These are phyloP conservation scores for Dryocosmus kuriphilus DNA, from an alignment of 2,888 invertebrate genomes.

Conservation along the genomic window DNA sequence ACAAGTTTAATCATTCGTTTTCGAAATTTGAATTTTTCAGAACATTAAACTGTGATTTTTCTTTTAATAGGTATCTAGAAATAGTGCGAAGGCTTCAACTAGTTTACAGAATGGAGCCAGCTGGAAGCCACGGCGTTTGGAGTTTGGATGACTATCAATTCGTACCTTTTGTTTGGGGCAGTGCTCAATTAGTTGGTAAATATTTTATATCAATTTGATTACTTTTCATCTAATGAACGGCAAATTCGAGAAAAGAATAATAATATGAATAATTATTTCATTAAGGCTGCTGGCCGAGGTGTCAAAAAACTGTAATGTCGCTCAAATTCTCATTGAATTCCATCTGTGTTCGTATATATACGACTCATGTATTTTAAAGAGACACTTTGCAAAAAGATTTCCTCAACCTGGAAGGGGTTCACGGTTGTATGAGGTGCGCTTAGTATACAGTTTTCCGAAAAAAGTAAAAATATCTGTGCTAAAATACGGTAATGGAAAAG, in stretches of 20 bases:
- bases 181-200: conserved; percentile 93
- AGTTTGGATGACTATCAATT: conserved; percentile 99
- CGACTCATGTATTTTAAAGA: too few relatives aligned
- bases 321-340: too few relatives aligned
- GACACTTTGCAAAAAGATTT: too few relatives aligned
- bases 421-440: too few relatives aligned
- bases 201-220: conserved; percentile 29
- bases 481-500: too few relatives aligned
- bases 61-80: conserved; percentile 85
- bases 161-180: conserved; percentile 99
- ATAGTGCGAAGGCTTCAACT: conserved; percentile 92
- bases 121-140: conserved; percentile 99
- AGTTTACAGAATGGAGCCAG: conserved; percentile 98
- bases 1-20: too few relatives aligned
- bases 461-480: too few relatives aligned
- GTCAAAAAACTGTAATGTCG: too few relatives aligned
- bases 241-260: neutral
- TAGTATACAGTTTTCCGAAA: too few relatives aligned
- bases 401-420: too few relatives aligned
- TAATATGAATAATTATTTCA: neutral
- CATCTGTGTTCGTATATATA: too few relatives aligned
- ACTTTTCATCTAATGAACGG: neutral
- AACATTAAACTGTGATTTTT: conserved; percentile 1
- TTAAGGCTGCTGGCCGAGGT: too few relatives aligned
- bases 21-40: neutral